phyloP scores from a whole-genome alignment of 2,113 vertebrate species.

The Crotalus tigris region DNA sequence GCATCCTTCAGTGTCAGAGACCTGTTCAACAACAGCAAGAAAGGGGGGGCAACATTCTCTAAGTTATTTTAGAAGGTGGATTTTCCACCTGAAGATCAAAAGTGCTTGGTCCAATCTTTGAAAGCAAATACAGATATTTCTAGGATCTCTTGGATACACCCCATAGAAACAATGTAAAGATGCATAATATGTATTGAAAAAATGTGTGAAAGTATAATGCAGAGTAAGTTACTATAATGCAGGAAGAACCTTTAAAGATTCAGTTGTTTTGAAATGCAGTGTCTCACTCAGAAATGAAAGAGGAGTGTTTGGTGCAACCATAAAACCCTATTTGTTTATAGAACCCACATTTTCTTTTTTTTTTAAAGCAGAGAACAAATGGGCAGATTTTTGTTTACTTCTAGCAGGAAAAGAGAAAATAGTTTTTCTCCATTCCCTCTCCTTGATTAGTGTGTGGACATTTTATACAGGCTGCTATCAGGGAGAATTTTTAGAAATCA shows the following conservation, averaged over 20 bases:
- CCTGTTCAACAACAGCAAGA: not conserved
- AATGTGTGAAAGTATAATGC: not conserved
- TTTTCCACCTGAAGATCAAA: not conserved
- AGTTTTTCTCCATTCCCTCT: not conserved
- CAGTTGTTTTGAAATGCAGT: not conserved
- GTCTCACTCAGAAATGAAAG: not conserved
- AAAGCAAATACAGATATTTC: not conserved
- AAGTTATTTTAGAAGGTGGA: not conserved
- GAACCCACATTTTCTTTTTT: not conserved
- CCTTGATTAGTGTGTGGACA: not conserved
- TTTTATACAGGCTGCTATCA: not conserved
- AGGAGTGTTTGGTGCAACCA: not conserved
- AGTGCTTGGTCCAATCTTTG: not conserved
- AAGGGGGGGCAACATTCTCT: not conserved
- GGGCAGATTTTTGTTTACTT: not conserved
- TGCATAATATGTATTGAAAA: not conserved
- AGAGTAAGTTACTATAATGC: not conserved
- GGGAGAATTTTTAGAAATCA: not conserved
- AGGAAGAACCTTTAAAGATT: not conserved
- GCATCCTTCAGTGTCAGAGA: not conserved
- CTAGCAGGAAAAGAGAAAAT: not conserved
- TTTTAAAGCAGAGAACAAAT: not conserved
- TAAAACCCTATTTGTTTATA: not conserved
- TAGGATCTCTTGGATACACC: not conserved
- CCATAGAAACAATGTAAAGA: not conserved